Conservation (phyloP, 2,797 vertebrate species). For the Acrossocheilus wenchowensis region DNA sequence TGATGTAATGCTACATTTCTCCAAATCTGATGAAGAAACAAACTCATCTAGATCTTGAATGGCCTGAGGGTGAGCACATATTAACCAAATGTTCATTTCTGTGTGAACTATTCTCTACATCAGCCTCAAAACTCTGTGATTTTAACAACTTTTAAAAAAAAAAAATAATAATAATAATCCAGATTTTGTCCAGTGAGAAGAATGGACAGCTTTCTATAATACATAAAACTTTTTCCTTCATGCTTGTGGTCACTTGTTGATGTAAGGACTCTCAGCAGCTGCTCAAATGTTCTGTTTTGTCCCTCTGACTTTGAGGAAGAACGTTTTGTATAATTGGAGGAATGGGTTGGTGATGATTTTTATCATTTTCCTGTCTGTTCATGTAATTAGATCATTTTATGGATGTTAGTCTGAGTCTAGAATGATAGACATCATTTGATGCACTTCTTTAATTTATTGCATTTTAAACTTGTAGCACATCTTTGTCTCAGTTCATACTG, state of each 20-base stretch:
- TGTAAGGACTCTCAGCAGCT: constrained; percentile 9
- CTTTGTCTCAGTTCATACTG: background rate
- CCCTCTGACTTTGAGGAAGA: background rate
- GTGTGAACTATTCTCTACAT: background rate
- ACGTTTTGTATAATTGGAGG: background rate
- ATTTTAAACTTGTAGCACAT: background rate
- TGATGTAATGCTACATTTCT: background rate
- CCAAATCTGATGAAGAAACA: background rate
- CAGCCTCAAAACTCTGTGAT: background rate
- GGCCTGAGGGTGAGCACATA: background rate
- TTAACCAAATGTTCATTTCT: background rate
- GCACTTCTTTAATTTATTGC: background rate
- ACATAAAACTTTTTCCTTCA: background rate
- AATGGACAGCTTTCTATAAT: background rate
- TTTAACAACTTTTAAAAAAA: background rate
- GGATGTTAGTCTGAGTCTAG: constrained; percentile 3
- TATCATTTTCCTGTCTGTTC: background rate
- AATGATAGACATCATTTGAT: constrained; percentile 9
- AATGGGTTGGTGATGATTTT: constrained; percentile 6
- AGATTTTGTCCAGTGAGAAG: background rate
- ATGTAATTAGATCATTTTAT: background rate
- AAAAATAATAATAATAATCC: background rate
- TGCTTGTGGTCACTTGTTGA: constrained; percentile 32
- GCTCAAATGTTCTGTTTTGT: constrained; percentile 2
- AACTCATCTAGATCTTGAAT: background rate